A percentile compares a stretch with the other conserved stretches of the same genome.
Conservation (phyloP, 2,888 invertebrate genomes). For the Agrochola lota region DNA sequence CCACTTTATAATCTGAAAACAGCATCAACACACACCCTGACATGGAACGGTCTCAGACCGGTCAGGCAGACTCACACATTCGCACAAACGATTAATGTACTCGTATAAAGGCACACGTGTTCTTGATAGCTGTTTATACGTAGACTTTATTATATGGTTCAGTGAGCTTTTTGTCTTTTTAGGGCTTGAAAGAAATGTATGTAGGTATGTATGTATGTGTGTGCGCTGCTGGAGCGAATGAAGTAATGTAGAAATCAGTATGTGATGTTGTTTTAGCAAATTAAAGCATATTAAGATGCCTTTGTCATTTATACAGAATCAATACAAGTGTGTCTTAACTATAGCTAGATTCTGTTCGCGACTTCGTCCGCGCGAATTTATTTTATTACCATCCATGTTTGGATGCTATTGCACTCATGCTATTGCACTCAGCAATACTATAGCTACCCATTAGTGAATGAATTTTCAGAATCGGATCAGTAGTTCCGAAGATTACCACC, state of each 20-base stretch:
- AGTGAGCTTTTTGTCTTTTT: constrained; percentile 7
- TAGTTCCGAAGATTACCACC: too few species aligned
- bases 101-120: constrained; percentile 43
- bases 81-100: constrained; percentile 38
- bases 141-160: constrained; percentile 7
- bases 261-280: neutral
- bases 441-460: too few species aligned
- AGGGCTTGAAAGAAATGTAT: constrained; percentile 2
- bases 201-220: too few species aligned
- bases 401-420: too few species aligned
- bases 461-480: too few species aligned
- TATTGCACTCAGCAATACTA: too few species aligned
- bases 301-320: too few species aligned
- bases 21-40: constrained; percentile 6
- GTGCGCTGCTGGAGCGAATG: neutral
- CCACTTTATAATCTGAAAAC: constrained; percentile 12
- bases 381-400: too few species aligned
- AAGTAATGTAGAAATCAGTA: constrained; percentile 2
- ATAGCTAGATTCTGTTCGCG: too few species aligned
- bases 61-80: constrained; percentile 42
- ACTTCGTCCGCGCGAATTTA: too few species aligned
- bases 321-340: too few species aligned
- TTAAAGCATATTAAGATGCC: too few species aligned
- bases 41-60: constrained; percentile 14
- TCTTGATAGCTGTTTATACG: constrained; percentile 25